phyloP scores from a whole-genome alignment of 2,113 vertebrate species.

The Microcebus lehilahytsara region DNA sequence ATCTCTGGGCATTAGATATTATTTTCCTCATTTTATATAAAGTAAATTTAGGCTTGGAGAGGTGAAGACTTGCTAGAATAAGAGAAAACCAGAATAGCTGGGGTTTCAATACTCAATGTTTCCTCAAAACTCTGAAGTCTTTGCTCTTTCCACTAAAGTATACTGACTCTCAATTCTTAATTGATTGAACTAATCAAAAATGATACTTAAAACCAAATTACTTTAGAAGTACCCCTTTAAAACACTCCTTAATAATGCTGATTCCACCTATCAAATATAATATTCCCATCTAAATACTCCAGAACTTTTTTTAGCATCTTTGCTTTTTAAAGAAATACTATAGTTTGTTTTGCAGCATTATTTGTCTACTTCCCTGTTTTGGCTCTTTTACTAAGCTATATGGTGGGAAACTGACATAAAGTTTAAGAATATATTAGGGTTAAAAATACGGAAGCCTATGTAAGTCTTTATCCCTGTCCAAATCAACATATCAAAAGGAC shows the following conservation, averaged over 20 bases:
- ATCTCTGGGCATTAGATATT: background rate
- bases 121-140: background rate
- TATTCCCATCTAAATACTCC: background rate
- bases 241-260: background rate
- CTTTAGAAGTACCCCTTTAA: slow-evolving; percentile 16
- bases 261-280: background rate
- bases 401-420: background rate
- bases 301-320: background rate
- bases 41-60: background rate
- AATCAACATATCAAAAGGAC: background rate
- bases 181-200: slow-evolving; percentile 34
- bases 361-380: background rate
- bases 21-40: background rate
- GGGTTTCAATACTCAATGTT: background rate
- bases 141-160: slow-evolving; percentile 13
- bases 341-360: background rate
- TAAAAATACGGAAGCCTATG: background rate
- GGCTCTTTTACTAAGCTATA: background rate
- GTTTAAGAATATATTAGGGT: background rate
- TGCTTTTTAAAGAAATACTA: background rate
- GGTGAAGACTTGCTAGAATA: background rate
- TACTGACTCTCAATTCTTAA: slow-evolving; percentile 1
- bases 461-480: background rate
- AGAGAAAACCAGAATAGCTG: background rate
- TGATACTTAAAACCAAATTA: background rate